Evolutionary conservation across 2,797 vertebrate species (phyloP).

Genomic region (Ateles fusciceps): DNA sequence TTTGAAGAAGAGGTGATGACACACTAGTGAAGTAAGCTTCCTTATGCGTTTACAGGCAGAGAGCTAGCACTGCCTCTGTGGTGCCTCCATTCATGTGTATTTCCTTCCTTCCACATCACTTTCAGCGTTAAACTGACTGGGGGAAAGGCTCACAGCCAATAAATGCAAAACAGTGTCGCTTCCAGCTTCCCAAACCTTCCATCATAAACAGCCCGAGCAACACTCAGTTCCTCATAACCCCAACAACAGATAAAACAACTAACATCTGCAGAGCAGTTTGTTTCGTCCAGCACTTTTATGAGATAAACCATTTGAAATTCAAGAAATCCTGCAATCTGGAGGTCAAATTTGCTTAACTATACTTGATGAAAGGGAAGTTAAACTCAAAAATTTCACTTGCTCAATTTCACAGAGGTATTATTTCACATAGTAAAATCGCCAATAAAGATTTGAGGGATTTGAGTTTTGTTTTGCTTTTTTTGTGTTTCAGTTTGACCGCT

Average conservation of each 20-base stretch:
- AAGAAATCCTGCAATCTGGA: background rate
- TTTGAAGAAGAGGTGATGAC: background rate
- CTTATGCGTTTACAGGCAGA: background rate
- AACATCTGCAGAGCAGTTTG: background rate
- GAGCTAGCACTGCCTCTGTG: background rate
- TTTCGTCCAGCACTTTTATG: background rate
- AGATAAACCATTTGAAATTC: background rate
- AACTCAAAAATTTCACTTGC: background rate
- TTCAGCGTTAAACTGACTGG: background rate
- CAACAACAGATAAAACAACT: background rate
- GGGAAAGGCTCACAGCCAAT: background rate
- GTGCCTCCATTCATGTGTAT: fast-evolving
- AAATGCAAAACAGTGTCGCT: background rate
- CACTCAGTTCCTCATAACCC: background rate
- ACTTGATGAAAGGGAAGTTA: background rate
- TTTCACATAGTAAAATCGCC: background rate
- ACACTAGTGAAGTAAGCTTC: background rate
- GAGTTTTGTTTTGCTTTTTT: background rate
- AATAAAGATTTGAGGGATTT: background rate
- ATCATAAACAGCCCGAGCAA: background rate
- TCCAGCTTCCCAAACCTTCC: background rate
- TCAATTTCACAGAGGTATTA: background rate
- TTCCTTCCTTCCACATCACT: background rate
- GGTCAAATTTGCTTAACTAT: background rate
- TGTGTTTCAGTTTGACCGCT: background rate